These are phyloP conservation scores for Polydrusus cervinus DNA, from an alignment of 2,888 invertebrate species.

Conservation along the genomic window DNA sequence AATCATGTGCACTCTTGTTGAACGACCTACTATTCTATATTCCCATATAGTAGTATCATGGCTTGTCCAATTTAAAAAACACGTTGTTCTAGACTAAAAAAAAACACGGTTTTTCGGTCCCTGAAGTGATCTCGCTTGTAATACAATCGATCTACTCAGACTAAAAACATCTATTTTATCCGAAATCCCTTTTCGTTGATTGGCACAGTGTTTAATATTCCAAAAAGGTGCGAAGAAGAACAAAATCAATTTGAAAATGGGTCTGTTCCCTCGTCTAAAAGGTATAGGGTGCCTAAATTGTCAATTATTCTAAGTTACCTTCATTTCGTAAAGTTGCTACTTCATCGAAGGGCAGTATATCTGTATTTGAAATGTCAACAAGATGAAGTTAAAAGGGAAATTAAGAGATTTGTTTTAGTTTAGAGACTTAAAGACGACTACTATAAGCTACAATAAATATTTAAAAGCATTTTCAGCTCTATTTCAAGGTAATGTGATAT, in stretches of 20 bases:
- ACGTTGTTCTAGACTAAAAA: not conserved
- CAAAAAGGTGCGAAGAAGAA: conserved; percentile 52
- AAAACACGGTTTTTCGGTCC: not conserved
- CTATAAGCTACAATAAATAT: too few relatives aligned
- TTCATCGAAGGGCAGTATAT: conserved; percentile 46
- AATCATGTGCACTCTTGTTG: too few relatives aligned
- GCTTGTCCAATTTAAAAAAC: not conserved
- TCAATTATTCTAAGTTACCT: conserved; percentile 52
- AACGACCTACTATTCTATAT: too few relatives aligned
- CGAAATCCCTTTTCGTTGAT: conserved; percentile 47
- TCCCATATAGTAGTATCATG: too few relatives aligned
- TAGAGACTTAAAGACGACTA: not conserved
- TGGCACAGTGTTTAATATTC: conserved; percentile 52
- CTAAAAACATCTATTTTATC: conserved; percentile 30
- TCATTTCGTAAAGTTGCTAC: conserved; percentile 33
- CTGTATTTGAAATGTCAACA: conserved; percentile 45
- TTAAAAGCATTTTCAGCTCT: too few relatives aligned
- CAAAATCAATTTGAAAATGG: conserved; percentile 53
- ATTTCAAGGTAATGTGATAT: too few relatives aligned
- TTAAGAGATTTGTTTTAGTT: conserved; percentile 43
- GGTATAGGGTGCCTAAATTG: conserved; percentile 50
- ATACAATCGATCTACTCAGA: conserved; percentile 14
- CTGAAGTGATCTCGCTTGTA: not conserved
- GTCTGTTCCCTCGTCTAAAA: conserved; percentile 37
- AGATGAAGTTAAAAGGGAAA: conserved; percentile 37